These are phyloP conservation scores for Notolabrus celidotus DNA, from an alignment of 2,797 vertebrate species.

Conservation along the genomic window DNA sequence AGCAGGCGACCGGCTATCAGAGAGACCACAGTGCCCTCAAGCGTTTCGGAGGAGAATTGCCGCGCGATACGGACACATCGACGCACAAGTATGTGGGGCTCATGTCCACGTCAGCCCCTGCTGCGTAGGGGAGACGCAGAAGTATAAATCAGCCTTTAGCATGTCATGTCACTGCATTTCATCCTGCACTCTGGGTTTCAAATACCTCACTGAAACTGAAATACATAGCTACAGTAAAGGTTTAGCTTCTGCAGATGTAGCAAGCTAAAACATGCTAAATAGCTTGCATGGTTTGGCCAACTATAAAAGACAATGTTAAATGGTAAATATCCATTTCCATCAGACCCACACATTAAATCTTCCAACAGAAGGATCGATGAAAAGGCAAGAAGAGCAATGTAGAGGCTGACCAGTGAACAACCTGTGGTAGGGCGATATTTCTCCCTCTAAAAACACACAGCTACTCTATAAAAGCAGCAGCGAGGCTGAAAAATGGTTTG, in stretches of 20 bases:
- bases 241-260: slow-evolving; percentile 4
- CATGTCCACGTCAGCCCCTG: too few species aligned
- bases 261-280: slow-evolving; percentile 1
- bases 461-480: slow-evolving; percentile 38
- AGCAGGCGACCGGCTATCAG: too few species aligned
- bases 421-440: slow-evolving; percentile 29
- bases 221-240: background rate
- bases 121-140: too few species aligned
- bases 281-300: background rate
- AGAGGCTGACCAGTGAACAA: slow-evolving; percentile 39
- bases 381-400: slow-evolving; percentile 4
- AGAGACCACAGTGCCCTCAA: too few species aligned
- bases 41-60: too few species aligned
- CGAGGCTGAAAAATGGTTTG: slow-evolving; percentile 50
- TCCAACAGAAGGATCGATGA: slow-evolving; percentile 23
- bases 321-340: slow-evolving; percentile 8
- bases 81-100: too few species aligned
- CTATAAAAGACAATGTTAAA: background rate
- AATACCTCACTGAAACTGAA: background rate
- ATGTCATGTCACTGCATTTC: too few species aligned
- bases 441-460: slow-evolving; percentile 47
- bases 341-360: background rate
- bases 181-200: too few species aligned
- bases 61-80: too few species aligned
- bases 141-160: too few species aligned